Evolutionary conservation across 1,140 invertebrate genomes (phyloP).

Genomic region (Carposina sasakii): DNA sequence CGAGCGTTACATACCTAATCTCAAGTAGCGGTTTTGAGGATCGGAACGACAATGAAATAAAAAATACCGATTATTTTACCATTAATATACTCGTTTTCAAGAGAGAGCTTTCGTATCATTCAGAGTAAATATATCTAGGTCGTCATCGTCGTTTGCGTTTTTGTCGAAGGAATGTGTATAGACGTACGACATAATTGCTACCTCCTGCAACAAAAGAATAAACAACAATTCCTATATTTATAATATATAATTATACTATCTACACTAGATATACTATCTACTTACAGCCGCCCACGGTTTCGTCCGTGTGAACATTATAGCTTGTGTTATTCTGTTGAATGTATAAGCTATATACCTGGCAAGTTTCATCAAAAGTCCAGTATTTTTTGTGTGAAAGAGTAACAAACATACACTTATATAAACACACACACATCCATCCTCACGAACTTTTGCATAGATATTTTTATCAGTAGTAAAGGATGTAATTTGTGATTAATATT

Average conservation of each 20-base stretch:
- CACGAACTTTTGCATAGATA: no score
- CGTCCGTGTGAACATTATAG: background rate
- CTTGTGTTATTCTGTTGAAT: background rate
- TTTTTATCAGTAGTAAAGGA: no score
- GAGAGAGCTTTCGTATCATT: background rate
- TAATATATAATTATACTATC: background rate
- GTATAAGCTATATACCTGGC: background rate
- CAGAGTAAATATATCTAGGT: background rate
- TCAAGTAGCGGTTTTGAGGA: background rate
- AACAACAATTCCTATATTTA: background rate
- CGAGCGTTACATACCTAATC: background rate
- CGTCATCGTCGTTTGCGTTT: background rate
- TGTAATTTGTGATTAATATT: no score
- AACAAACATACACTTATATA: no score
- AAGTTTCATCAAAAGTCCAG: background rate
- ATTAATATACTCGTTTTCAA: background rate
- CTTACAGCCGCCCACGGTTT: no score
- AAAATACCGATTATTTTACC: background rate
- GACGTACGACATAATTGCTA: conserved; percentile 38
- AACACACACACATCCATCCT: no score
- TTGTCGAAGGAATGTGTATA: conserved; percentile 37
- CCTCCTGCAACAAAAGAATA: conserved; percentile 27
- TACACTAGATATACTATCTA: no score
- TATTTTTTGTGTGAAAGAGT: no score
- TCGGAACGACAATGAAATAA: background rate